Evolutionary conservation across 2,797 vertebrate species (phyloP).

Genomic region (Brachyrhaphis roseni): DNA sequence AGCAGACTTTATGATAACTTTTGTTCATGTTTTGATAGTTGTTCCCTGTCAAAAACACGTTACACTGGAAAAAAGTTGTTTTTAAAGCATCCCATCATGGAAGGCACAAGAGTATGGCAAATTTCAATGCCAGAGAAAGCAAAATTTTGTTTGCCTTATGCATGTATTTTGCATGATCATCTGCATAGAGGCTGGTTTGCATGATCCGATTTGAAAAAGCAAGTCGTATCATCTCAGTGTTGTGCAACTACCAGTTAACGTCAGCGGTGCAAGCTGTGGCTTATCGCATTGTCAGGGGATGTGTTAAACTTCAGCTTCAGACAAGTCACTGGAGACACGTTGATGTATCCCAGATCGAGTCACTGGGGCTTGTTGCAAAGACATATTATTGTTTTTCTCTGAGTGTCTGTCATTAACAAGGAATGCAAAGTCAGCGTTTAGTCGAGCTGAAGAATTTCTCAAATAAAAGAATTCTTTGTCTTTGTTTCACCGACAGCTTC

Average conservation of each 20-base stretch:
- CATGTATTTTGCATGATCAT: constrained; percentile 55
- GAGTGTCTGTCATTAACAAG: constrained; percentile 13
- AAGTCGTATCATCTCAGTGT: constrained; percentile 19
- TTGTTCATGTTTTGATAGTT: constrained; percentile 34
- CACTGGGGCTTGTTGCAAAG: constrained; percentile 3
- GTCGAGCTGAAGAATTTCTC: constrained; percentile 4
- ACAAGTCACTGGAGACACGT: neutral
- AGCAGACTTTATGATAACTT: constrained; percentile 6
- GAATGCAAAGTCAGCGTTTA: constrained; percentile 18
- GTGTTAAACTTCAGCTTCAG: constrained; percentile 14
- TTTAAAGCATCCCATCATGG: neutral
- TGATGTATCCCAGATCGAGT: constrained; percentile 21
- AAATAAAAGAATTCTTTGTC: constrained; percentile 43
- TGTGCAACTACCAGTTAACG: constrained; percentile 35
- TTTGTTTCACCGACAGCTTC: neutral
- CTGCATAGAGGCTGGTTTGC: constrained; percentile 56
- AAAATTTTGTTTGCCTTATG: constrained; percentile 1
- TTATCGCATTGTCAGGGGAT: constrained; percentile 26
- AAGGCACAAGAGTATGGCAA: neutral
- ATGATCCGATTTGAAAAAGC: constrained; percentile 39
- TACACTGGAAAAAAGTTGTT: neutral
- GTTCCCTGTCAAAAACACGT: constrained; percentile 1
- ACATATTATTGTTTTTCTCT: constrained; percentile 7
- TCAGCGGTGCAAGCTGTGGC: constrained; percentile 42
- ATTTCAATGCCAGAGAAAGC: constrained; percentile 13